Evolutionary conservation across 2,888 invertebrate genomes (phyloP), one percentile per base, ranked within the genome.

Genomic region (Ellobium chinense): DNA sequence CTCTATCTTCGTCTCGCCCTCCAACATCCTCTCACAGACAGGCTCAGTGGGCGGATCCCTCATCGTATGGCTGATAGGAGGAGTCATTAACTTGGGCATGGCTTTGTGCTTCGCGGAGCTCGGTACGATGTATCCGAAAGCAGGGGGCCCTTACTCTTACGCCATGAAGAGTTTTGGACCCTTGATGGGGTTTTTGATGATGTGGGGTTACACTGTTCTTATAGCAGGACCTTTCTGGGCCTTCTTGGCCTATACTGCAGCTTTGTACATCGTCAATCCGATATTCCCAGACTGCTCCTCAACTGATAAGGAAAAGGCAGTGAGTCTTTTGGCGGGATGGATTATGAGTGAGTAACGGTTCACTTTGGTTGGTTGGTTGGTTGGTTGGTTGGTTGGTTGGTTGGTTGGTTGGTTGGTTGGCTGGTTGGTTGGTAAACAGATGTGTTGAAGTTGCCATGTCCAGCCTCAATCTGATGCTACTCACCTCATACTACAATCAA

Each of bases 31-130:
- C 93, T 93, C 94, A 86, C 94, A 95, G 86, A 95, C 96, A 0
- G 97, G 97, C 93, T 98, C 98, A 93, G 96, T 98, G 94, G 98
- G 97, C 94, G 95, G 97, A 94, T 97, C 97, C 94, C 96, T 99
- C 94, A 95, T 98, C 93, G 96, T 98, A 92, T 99, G 98, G 98
- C 96, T 97, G 94, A 95, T 96, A 91, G 83, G 98, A 94, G 98
- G 98, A 90, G 94, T 97, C 92, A 95, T 99, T 92, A 90, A 91
- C 66, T 60, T 89, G 27, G 85, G 85, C 5, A 80, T 85, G 36
- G 88, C 97, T 0, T 91, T 97, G 78, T 95, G 96, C 9, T 97
- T 96, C 89, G 96, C 96, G 34, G 97, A 97, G 93, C 93, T 97
- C 72, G 96, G 96, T 36, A 96, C 96, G 0, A 95, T 96, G 5